Evolutionary conservation across 2,797 vertebrate genomes (phyloP).

Genomic region (Dallia pectoralis): DNA sequence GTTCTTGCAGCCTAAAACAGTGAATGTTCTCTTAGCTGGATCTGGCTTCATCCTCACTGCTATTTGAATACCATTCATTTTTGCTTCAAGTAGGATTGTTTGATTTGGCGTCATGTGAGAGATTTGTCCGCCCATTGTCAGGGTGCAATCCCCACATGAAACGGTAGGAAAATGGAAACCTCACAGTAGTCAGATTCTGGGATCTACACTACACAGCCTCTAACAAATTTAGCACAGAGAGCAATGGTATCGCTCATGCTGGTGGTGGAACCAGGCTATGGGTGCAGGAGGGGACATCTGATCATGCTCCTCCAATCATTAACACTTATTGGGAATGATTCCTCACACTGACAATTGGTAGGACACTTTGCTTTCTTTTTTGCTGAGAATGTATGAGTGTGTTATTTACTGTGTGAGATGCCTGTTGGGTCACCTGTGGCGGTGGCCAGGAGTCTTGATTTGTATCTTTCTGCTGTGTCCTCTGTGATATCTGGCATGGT

Average conservation of each 20-base stretch:
- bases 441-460: neutral
- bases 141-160: neutral
- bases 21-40: neutral
- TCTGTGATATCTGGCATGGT: neutral
- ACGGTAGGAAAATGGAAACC: slow-evolving; percentile 2
- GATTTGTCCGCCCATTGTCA: neutral
- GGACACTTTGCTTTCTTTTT: neutral
- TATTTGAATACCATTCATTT: neutral
- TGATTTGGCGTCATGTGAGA: neutral
- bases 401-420: neutral
- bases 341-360: neutral
- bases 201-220: neutral
- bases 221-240: neutral
- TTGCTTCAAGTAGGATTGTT: neutral
- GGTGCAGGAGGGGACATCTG: neutral
- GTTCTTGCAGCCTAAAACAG: slow-evolving; percentile 8
- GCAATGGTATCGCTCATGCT: neutral
- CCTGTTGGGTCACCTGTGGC: neutral
- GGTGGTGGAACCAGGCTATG: neutral
- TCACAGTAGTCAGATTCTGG: neutral
- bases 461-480: slow-evolving; percentile 1
- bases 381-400: slow-evolving; percentile 10
- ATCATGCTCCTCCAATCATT: neutral
- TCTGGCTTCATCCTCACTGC: neutral
- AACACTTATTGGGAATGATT: neutral